Evolutionary conservation across 2,888 invertebrate genomes (phyloP).

Genomic region (Meloe dianella): DNA sequence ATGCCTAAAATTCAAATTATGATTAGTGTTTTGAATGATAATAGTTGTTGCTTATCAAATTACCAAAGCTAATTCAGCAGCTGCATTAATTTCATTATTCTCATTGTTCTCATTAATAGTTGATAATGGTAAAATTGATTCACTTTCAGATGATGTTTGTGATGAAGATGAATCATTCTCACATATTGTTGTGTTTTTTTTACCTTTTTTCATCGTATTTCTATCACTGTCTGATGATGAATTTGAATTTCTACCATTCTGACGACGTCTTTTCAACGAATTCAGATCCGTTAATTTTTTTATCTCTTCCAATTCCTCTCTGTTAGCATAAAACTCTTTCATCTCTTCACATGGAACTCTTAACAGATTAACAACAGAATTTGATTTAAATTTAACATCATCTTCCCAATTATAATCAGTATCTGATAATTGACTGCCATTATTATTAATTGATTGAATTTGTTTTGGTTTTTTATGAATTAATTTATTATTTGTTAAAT

Average conservation of each 20-base stretch:
- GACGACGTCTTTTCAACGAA: conserved; percentile 32
- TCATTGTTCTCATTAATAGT: not conserved
- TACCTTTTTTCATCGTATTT: conserved; percentile 34
- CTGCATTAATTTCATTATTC: not conserved
- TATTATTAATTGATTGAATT: conserved; percentile 15
- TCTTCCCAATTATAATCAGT: conserved; percentile 23
- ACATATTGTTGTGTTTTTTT: not conserved
- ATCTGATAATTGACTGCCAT: conserved; percentile 17
- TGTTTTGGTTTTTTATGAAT: conserved; percentile 19
- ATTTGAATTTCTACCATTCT: conserved; percentile 22
- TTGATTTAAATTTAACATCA: conserved; percentile 43
- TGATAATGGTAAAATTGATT: not conserved
- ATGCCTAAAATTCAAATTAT: conserved; percentile 5
- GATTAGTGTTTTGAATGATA: not conserved
- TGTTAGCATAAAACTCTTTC: conserved; percentile 33
- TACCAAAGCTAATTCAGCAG: conserved; percentile 15
- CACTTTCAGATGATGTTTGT: not conserved
- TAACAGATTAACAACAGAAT: conserved; percentile 47
- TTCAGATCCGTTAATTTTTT: conserved; percentile 38
- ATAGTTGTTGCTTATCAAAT: not conserved
- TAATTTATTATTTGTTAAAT: not conserved
- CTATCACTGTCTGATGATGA: conserved; percentile 37
- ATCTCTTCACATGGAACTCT: conserved; percentile 47
- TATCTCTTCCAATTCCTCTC: conserved; percentile 7
- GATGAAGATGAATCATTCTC: not conserved